Conservation (phyloP, 2,797 vertebrate species). For the Petrocephalus sullivani region DNA sequence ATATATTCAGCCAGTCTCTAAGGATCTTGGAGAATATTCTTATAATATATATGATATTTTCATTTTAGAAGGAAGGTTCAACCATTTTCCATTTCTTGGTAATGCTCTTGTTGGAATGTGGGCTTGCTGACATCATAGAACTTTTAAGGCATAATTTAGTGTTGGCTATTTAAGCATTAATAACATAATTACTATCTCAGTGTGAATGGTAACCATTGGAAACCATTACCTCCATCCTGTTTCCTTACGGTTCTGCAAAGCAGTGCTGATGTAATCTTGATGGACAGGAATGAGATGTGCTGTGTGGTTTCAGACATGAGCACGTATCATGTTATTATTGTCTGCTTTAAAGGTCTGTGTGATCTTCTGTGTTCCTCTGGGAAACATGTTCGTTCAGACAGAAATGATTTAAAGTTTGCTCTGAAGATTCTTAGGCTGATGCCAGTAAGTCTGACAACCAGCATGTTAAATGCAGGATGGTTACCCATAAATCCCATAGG, state of each 20-base stretch:
- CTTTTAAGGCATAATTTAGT: not conserved
- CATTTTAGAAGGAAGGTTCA: not conserved
- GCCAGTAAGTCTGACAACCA: not conserved
- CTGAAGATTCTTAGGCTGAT: not conserved
- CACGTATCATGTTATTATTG: not conserved
- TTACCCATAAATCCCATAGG: not conserved
- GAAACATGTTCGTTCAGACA: not conserved
- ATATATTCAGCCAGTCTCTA: not conserved
- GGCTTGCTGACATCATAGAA: not conserved
- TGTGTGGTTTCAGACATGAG: not conserved
- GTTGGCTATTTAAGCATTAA: not conserved
- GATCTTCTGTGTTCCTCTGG: conserved; percentile 1
- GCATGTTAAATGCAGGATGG: not conserved
- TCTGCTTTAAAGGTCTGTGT: not conserved
- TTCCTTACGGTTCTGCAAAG: not conserved
- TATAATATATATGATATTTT: not conserved
- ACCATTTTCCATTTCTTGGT: not conserved
- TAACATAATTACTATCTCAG: not conserved
- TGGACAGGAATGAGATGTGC: not conserved
- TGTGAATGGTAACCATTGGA: not conserved
- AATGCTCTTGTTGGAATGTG: not conserved
- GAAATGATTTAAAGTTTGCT: not conserved
- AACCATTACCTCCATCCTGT: not conserved
- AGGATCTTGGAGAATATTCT: not conserved
- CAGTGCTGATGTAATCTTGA: not conserved